These are phyloP conservation scores for Acanthornis magna DNA, from an alignment of 2,797 vertebrate genomes.

Conservation along the genomic window DNA sequence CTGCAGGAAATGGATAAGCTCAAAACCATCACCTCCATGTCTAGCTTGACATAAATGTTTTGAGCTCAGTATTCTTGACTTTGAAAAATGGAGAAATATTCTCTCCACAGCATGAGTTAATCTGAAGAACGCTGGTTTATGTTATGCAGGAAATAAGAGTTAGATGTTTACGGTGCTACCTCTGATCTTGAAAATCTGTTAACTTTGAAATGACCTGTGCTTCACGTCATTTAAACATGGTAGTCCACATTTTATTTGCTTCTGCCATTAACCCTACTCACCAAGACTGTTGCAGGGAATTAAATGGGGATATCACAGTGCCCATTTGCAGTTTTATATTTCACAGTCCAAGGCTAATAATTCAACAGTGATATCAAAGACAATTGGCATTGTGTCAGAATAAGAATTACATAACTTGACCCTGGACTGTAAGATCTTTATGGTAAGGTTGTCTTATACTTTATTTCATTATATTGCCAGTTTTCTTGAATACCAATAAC, in stretches of 20 bases:
- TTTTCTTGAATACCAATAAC: background rate
- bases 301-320: background rate
- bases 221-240: background rate
- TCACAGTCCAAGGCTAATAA: background rate
- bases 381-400: background rate
- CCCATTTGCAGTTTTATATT: background rate
- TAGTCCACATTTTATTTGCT: background rate
- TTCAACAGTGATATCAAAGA: background rate
- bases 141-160: slow-evolving; percentile 18
- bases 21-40: background rate
- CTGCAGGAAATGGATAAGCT: slow-evolving; percentile 1
- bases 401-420: background rate
- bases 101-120: background rate
- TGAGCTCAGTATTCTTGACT: background rate
- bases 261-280: background rate
- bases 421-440: background rate
- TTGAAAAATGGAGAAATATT: slow-evolving; percentile 8
- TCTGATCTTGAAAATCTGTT: slow-evolving; percentile 22
- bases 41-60: background rate
- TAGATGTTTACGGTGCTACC: slow-evolving; percentile 16
- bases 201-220: background rate
- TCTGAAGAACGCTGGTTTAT: slow-evolving; percentile 20
- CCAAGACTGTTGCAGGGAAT: background rate
- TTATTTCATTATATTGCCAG: background rate
- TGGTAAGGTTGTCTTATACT: background rate